Percentiles rank a stretch among this genome's conserved stretches.
These are phyloP conservation scores for Aradophagus sp. DNA, from an alignment of 1,140 invertebrate genomes.

Conservation along the genomic window DNA sequence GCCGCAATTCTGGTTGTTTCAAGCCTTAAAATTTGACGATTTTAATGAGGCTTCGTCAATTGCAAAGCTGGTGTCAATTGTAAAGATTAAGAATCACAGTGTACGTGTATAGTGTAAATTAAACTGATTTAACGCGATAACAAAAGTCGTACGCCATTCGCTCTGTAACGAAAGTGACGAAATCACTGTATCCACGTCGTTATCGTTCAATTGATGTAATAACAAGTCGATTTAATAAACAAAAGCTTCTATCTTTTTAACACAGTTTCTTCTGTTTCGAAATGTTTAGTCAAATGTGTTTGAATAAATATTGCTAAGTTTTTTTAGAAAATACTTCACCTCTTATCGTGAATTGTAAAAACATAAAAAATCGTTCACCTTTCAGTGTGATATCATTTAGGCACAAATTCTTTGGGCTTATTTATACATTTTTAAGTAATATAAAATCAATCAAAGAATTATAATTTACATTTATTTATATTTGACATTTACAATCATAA, in stretches of 20 bases:
- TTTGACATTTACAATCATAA: constrained; percentile 3
- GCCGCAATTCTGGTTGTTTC: too few species aligned
- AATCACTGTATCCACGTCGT: constrained; percentile 33
- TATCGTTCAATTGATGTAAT: constrained; percentile 42
- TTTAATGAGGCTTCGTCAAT: too few species aligned
- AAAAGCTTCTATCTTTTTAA: constrained; percentile 52
- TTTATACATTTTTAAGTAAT: too few species aligned
- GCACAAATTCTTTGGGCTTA: too few species aligned
- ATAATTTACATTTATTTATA: constrained; percentile 1
- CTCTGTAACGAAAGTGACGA: constrained; percentile 6
- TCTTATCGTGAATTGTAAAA: background rate
- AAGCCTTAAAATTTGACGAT: too few species aligned
- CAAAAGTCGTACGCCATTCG: constrained; percentile 4
- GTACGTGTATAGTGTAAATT: background rate
- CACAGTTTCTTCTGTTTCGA: background rate
- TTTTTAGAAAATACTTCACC: too few species aligned
- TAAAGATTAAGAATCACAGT: background rate
- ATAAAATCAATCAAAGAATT: background rate
- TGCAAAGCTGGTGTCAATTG: background rate
- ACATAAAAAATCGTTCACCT: too few species aligned
- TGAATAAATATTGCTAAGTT: too few species aligned
- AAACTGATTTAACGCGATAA: too few species aligned
- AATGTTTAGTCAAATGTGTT: background rate
- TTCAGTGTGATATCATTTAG: too few species aligned
- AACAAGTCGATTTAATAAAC: constrained; percentile 46